Conservation (phyloP, 2,113 vertebrate genomes). For the Macquaria ambigua region DNA sequence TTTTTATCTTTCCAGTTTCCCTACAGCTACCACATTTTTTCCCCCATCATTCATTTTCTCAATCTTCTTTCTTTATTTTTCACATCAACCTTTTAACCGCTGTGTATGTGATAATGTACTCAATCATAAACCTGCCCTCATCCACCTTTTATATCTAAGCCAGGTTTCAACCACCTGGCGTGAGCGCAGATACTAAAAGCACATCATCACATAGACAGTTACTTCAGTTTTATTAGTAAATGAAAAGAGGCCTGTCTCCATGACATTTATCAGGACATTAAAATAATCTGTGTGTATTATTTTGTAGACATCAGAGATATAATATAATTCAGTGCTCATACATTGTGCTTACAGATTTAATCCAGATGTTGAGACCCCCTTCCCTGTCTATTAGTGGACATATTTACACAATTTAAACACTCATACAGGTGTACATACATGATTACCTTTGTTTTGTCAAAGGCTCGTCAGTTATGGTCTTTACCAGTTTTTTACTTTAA, state of each 20-base stretch:
- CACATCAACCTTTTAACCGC: not conserved
- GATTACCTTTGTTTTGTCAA: not conserved
- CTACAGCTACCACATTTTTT: not conserved
- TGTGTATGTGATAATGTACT: not conserved
- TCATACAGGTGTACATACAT: not conserved
- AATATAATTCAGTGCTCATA: not conserved
- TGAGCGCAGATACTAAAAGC: constrained; percentile 27
- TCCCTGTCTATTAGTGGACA: not conserved
- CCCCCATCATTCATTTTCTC: not conserved
- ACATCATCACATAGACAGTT: constrained; percentile 13
- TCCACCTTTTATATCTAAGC: not conserved
- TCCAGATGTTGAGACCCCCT: not conserved
- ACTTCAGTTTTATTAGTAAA: constrained; percentile 43
- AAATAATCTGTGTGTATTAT: constrained; percentile 16
- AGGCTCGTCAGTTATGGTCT: not conserved
- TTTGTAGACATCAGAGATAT: not conserved
- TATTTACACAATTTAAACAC: not conserved
- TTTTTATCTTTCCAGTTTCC: not conserved
- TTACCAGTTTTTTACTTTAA: too few species aligned
- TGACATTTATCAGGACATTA: constrained; percentile 38
- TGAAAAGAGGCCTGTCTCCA: constrained; percentile 6
- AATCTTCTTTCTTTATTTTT: not conserved
- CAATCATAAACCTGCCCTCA: constrained; percentile 24
- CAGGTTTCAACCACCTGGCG: constrained; percentile 1
- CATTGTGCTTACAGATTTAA: not conserved